Percentiles rank a stretch among this genome's conserved stretches.
Conservation (phyloP, 2,797 vertebrate species). For the Gallinago solitaria region DNA sequence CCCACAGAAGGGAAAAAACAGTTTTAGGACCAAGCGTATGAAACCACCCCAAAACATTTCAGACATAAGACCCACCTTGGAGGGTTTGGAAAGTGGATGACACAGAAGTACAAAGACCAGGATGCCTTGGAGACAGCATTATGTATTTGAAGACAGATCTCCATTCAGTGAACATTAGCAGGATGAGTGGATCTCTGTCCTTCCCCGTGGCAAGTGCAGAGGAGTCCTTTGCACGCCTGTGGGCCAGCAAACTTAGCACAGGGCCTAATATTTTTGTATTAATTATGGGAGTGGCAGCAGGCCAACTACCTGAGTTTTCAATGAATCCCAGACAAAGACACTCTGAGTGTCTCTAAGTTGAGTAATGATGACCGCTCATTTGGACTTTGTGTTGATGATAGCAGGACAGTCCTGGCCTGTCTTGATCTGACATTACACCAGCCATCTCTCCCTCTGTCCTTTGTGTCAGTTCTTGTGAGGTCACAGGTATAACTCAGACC, state of each 20-base stretch:
- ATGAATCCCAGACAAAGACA: background rate
- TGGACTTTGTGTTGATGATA: background rate
- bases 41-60: background rate
- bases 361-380: background rate
- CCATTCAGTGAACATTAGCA: background rate
- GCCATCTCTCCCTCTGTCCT: background rate
- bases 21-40: background rate
- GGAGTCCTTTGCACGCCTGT: background rate
- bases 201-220: background rate
- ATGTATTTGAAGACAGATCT: background rate
- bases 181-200: background rate
- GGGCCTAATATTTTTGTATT: background rate
- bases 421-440: background rate
- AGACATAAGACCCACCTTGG: background rate
- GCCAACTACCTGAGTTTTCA: background rate
- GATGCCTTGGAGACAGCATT: background rate
- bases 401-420: background rate
- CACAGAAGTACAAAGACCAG: background rate
- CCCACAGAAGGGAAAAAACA: background rate
- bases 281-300: background rate
- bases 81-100: background rate
- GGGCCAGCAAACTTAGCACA: background rate
- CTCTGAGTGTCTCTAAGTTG: background rate
- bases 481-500: background rate
- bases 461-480: background rate